Percentiles rank a stretch among this genome's conserved stretches.
Evolutionary conservation across 1,140 invertebrate species (phyloP).

Genomic region (Scaptomyza pallida): DNA sequence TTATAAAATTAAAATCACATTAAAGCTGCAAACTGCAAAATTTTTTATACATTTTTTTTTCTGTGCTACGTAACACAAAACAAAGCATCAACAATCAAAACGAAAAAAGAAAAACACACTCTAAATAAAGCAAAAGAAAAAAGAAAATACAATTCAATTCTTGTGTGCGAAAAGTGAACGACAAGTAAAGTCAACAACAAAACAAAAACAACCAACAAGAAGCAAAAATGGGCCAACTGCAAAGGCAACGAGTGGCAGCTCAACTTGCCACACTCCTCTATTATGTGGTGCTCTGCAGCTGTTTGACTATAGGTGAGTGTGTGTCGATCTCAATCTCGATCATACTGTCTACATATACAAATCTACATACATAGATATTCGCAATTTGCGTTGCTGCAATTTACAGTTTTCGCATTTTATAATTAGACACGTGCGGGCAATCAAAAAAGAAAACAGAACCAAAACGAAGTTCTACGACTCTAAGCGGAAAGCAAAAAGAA

Average conservation of each 20-base stretch:
- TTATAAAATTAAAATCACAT: conserved; percentile 35
- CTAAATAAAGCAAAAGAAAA: conserved; percentile 11
- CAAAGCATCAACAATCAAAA: conserved; percentile 2
- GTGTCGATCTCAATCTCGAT: background rate
- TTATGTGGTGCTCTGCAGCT: conserved; percentile 63
- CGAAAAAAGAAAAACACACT: conserved; percentile 9
- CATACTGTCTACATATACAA: background rate
- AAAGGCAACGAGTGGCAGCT: conserved; percentile 51
- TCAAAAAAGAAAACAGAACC: conserved; percentile 30
- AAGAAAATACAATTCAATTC: conserved; percentile 39
- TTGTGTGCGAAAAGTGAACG: conserved; percentile 34
- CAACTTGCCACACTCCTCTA: conserved; percentile 38
- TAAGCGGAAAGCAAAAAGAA: background rate
- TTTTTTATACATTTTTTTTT: conserved; percentile 51
- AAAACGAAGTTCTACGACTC: conserved; percentile 31
- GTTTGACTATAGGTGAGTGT: conserved; percentile 72
- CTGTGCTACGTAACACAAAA: conserved; percentile 26
- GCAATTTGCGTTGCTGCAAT: conserved; percentile 1
- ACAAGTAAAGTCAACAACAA: conserved; percentile 19
- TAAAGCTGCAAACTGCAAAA: conserved; percentile 31
- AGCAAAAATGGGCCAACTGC: conserved; percentile 66
- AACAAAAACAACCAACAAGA: conserved; percentile 22
- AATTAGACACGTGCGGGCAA: conserved; percentile 53
- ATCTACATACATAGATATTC: background rate
- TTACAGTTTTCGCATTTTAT: conserved; percentile 46